phyloP scores from a whole-genome alignment of 2,797 vertebrate species.

The Coluber constrictor region DNA sequence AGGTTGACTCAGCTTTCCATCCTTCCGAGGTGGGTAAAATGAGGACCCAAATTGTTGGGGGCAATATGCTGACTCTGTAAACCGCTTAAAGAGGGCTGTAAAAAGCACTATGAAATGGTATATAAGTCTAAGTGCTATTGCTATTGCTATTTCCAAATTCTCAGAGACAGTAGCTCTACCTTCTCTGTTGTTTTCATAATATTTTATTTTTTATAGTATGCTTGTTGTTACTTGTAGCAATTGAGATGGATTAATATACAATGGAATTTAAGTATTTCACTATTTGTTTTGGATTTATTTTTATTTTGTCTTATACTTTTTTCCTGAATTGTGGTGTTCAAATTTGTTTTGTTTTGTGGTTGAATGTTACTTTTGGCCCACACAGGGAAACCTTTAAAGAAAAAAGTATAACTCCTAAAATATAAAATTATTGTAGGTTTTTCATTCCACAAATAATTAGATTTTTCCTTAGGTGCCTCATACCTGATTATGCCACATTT shows the following conservation, averaged over 20 bases:
- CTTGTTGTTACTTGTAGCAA: background rate
- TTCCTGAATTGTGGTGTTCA: background rate
- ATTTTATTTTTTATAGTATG: background rate
- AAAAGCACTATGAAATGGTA: too few relatives aligned
- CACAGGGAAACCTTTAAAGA: background rate
- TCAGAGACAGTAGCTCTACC: background rate
- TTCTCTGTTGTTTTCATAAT: background rate
- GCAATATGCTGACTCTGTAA: too few relatives aligned
- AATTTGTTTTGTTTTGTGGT: background rate
- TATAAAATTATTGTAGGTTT: background rate
- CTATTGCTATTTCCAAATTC: background rate
- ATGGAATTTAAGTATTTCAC: background rate
- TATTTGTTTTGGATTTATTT: background rate
- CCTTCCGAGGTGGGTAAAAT: too few relatives aligned
- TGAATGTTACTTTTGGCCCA: background rate
- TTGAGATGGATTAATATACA: background rate
- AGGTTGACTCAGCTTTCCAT: too few relatives aligned
- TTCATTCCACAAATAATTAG: background rate
- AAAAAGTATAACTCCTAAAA: background rate
- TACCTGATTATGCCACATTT: background rate
- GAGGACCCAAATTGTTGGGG: too few relatives aligned
- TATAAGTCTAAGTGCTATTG: too few relatives aligned
- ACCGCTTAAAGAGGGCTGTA: too few relatives aligned
- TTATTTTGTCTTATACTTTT: background rate
- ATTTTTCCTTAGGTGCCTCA: background rate